Conservation (phyloP, 2,113 vertebrate genomes). For the Centropus unirufus region DNA sequence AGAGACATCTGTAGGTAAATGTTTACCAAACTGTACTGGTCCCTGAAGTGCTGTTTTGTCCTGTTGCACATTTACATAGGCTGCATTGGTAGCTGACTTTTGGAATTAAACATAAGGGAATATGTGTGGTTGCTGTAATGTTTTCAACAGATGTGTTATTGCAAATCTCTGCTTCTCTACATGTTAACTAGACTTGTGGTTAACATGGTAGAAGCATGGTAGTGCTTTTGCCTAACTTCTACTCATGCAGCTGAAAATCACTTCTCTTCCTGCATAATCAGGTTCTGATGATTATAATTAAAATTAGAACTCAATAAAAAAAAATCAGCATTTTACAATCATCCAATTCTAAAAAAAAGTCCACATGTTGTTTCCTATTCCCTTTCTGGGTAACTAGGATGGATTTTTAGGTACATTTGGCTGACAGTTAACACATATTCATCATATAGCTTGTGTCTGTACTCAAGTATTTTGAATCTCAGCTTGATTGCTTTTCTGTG, state of each 20-base stretch:
- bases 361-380: not conserved
- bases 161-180: not conserved
- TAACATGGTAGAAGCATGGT: not conserved
- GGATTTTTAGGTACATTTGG: not conserved
- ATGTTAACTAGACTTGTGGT: not conserved
- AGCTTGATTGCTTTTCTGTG: not conserved
- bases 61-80: not conserved
- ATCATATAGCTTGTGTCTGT: not conserved
- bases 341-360: not conserved
- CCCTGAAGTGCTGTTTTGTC: not conserved
- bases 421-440: not conserved
- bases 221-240: not conserved
- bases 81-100: not conserved
- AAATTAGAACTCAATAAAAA: not conserved
- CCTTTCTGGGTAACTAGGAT: not conserved
- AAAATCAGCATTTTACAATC: not conserved
- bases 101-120: not conserved
- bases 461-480: not conserved
- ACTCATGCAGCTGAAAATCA: not conserved
- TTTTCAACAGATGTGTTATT: not conserved
- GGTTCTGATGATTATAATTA: not conserved
- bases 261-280: not conserved
- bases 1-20: not conserved
- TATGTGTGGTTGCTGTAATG: not conserved
- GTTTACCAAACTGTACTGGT: not conserved